phyloP scores from a whole-genome alignment of 1,140 invertebrate species.

The Apolygus lucorum region DNA sequence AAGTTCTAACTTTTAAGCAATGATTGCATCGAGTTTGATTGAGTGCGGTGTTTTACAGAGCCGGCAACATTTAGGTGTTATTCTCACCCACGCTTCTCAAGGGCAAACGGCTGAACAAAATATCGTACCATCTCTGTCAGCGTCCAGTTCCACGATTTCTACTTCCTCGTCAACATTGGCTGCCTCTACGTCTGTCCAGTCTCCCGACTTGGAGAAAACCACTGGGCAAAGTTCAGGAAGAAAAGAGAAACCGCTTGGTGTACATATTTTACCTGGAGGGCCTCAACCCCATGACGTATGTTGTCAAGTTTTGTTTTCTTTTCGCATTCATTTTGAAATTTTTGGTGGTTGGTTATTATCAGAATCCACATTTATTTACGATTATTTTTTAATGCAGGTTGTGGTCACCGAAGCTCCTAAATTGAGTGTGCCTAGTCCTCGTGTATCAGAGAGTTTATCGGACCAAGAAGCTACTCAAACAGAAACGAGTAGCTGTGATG shows the following conservation, averaged over 20 bases:
- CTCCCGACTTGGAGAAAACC: background rate
- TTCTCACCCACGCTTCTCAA: background rate
- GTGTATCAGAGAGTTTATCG: constrained; percentile 9
- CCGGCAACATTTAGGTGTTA: too few relatives aligned
- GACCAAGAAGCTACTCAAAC: background rate
- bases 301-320: too few relatives aligned
- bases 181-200: background rate
- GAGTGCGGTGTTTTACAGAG: too few relatives aligned
- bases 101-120: background rate
- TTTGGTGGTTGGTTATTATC: too few relatives aligned
- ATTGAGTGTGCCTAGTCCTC: background rate
- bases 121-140: background rate
- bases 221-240: background rate
- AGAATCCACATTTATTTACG: too few relatives aligned
- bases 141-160: background rate
- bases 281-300: background rate
- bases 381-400: too few relatives aligned
- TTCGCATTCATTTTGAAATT: too few relatives aligned
- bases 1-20: too few relatives aligned
- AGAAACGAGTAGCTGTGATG: constrained; percentile 48
- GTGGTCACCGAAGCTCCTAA: constrained; percentile 14
- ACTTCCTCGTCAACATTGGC: background rate
- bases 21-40: too few relatives aligned
- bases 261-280: background rate
- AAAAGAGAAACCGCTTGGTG: background rate